These are phyloP conservation scores for Acronicta alni DNA, from an alignment of 2,888 invertebrate genomes.

Conservation along the genomic window DNA sequence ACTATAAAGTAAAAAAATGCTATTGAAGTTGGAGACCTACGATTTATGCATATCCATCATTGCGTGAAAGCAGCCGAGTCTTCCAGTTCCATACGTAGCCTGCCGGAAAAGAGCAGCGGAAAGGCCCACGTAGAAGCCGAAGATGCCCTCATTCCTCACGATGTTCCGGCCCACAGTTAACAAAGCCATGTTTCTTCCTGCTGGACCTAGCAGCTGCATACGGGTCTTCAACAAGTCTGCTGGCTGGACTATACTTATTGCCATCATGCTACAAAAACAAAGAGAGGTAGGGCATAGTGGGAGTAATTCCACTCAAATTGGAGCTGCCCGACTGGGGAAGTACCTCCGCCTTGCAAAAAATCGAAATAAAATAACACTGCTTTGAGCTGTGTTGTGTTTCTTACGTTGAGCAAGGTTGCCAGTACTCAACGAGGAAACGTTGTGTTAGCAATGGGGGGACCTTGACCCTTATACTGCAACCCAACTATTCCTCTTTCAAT, in stretches of 20 bases:
- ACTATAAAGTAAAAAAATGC: too few species aligned
- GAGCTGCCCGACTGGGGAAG: too few species aligned
- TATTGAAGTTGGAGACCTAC: constrained; percentile 23
- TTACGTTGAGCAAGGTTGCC: too few species aligned
- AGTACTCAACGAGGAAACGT: too few species aligned
- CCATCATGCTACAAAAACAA: constrained; percentile 65
- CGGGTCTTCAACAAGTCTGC: constrained; percentile 74
- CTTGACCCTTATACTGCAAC: too few species aligned
- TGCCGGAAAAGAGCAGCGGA: constrained; percentile 97
- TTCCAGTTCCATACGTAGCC: constrained; percentile 98
- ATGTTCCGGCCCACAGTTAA: constrained; percentile 93
- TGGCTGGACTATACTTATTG: constrained; percentile 71
- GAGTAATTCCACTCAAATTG: too few species aligned
- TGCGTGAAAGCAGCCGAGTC: constrained; percentile 97
- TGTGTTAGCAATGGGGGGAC: too few species aligned
- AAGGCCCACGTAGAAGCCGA: constrained; percentile 96
- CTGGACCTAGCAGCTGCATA: constrained; percentile 86
- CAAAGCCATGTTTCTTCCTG: constrained; percentile 90
- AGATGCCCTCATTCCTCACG: constrained; percentile 94
- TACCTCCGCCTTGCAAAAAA: too few species aligned
- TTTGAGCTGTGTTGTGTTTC: too few species aligned
- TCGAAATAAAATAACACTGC: too few species aligned
- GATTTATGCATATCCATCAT: constrained; percentile 88
- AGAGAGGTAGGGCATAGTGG: too few species aligned
- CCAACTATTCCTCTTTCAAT: too few species aligned